Evolutionary conservation across 1,140 invertebrate species (phyloP).

Genomic region (Oedothorax gibbosus): DNA sequence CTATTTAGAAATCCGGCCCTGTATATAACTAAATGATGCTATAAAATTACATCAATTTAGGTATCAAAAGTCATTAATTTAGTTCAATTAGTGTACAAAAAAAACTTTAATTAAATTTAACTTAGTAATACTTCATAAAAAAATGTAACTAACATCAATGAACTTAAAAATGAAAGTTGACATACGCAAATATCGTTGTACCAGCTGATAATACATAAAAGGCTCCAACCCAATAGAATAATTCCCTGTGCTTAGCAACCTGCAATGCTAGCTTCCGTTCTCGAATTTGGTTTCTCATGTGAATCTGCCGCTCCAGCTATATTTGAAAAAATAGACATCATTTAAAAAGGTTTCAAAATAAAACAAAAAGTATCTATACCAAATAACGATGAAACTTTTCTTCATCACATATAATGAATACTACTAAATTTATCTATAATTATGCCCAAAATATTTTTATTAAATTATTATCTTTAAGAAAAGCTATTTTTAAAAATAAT

Average conservation of each 20-base stretch:
- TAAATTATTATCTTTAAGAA: no score
- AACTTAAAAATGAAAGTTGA: constrained; percentile 12
- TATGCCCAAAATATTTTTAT: no score
- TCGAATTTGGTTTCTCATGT: constrained; percentile 83
- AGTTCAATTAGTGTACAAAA: background rate
- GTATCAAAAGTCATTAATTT: no score
- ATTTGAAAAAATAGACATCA: background rate
- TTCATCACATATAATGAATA: no score
- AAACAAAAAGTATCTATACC: background rate
- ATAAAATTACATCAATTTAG: no score
- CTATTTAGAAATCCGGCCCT: no score
- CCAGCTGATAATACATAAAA: constrained; percentile 76
- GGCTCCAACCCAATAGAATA: constrained; percentile 78
- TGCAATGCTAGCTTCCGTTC: constrained; percentile 79
- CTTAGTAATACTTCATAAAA: background rate
- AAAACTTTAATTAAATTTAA: background rate
- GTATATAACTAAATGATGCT: no score
- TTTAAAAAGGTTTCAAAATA: background rate
- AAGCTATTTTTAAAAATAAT: no score
- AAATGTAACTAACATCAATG: background rate
- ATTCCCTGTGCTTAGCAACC: constrained; percentile 78
- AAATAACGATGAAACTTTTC: background rate
- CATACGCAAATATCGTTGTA: constrained; percentile 75
- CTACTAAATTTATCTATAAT: no score
- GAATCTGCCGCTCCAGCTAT: constrained; percentile 76